Evolutionary conservation across 2,113 vertebrate genomes (phyloP), one percentile per base, ranked within the genome.

Genomic region (Sander lucioperca): DNA sequence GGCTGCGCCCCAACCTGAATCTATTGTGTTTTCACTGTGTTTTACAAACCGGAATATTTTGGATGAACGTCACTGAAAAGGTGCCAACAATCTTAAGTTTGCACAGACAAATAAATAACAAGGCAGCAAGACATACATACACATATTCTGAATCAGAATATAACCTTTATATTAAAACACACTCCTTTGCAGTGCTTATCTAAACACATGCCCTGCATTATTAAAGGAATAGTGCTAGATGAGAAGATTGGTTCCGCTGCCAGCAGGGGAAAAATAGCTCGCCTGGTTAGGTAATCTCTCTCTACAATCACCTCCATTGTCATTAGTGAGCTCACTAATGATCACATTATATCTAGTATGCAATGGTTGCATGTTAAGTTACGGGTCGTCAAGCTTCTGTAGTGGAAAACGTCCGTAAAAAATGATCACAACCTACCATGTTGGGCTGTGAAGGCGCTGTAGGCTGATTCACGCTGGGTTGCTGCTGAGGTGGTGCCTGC

Each of bases 401-500:
- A 15, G 27, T 36, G 67, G 21, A 23, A 58, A 57, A 33, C 7
- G 4, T 9, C 12, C 16, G n/a, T 45, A 47, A 47, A 66, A 23
- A 65, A 71, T 21, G 16, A 19, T 56, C n/a, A 39, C 1, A 11
- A 27, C 77, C 65, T 53, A 95, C 96, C 92, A 96, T 94, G 86
- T 79, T 89, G 25, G 94, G 80, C 70, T 93, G 95, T 12, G 92
- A 81, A 0, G 92, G 80, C 0, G 82, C 85, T 0, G 91, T 78
- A 70, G 92, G 83, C 65, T 89, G 94, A 82, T 93, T 95, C 2
- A 82, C 25, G 0, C 77, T 13, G 0, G 90, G 70, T 66, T 84
- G 93, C 83, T 80, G 94, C 43, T 94, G 96, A 0, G 95, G 89
- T 9, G 91, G 94, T 0, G 88, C 81, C 3, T 94, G 92, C 0